Percentiles rank a stretch among this genome's conserved stretches.
Evolutionary conservation across 2,888 invertebrate species (phyloP).

Genomic region (Lottia gigantea): DNA sequence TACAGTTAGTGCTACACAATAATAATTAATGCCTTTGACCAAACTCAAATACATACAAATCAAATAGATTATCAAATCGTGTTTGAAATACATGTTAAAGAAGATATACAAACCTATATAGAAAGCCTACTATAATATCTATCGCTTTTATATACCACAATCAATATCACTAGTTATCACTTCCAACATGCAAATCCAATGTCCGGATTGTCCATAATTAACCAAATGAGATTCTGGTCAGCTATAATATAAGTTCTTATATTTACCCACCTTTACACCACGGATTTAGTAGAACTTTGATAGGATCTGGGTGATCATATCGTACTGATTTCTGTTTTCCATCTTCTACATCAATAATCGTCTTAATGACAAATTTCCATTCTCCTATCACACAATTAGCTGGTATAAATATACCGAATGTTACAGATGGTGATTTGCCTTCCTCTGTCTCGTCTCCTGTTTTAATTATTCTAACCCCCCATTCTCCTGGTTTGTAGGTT

Average conservation of each 20-base stretch:
- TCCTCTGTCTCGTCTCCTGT: neutral
- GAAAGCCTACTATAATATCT: too few species aligned
- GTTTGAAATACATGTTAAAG: too few species aligned
- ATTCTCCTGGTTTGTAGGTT: conserved; percentile 28
- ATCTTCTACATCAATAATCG: conserved; percentile 22
- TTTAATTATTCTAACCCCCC: conserved; percentile 38
- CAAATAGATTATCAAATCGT: neutral
- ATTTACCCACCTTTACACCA: conserved; percentile 80
- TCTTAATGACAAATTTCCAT: conserved; percentile 42
- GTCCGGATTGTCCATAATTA: too few species aligned
- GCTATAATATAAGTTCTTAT: too few species aligned
- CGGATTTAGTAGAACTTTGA: conserved; percentile 87
- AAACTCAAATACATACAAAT: too few species aligned
- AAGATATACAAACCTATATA: too few species aligned
- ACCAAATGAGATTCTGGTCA: too few species aligned
- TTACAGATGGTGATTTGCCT: conserved; percentile 21
- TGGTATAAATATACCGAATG: conserved; percentile 35
- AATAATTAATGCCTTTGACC: too few species aligned
- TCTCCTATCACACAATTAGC: conserved; percentile 42
- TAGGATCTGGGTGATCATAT: conserved; percentile 41
- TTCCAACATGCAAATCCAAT: too few species aligned
- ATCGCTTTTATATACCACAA: too few species aligned
- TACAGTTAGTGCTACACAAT: too few species aligned
- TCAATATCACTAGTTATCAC: too few species aligned
- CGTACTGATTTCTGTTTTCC: conserved; percentile 24